Conservation (phyloP, 2,797 vertebrate genomes). For the Ciconia nigra region DNA sequence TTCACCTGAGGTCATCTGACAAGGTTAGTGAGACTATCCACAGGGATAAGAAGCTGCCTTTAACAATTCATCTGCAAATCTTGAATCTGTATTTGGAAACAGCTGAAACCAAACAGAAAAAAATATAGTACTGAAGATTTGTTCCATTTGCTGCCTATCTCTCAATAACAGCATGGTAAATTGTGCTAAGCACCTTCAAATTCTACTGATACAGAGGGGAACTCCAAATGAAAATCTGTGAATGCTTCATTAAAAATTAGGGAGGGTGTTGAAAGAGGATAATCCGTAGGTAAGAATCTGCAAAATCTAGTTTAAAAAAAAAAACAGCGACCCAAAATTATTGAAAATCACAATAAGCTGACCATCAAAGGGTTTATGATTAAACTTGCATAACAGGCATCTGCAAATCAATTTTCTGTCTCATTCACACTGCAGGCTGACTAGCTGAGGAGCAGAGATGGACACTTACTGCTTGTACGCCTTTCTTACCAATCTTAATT, state of each 20-base stretch:
- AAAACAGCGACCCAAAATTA: neutral
- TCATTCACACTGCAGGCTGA: neutral
- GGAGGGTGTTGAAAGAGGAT: neutral
- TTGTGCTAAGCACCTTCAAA: neutral
- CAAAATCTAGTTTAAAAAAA: neutral
- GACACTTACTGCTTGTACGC: neutral
- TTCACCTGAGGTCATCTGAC: neutral
- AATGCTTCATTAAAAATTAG: neutral
- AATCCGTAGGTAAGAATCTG: neutral
- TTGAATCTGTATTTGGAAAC: neutral
- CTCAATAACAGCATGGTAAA: neutral
- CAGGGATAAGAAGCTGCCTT: neutral
- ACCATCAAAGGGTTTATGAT: neutral
- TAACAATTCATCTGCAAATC: neutral
- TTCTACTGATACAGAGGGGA: neutral
- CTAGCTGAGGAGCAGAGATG: neutral
- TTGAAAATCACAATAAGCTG: neutral
- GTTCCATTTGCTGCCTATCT: neutral
- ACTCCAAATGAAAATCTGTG: neutral
- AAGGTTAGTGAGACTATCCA: neutral
- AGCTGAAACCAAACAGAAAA: neutral
- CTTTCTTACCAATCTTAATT: neutral
- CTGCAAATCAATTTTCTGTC: neutral
- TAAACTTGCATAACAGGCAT: neutral
- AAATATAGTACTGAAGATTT: neutral